These are phyloP conservation scores for Cnemophilus loriae DNA, from an alignment of 2,113 vertebrate genomes.

Conservation along the genomic window DNA sequence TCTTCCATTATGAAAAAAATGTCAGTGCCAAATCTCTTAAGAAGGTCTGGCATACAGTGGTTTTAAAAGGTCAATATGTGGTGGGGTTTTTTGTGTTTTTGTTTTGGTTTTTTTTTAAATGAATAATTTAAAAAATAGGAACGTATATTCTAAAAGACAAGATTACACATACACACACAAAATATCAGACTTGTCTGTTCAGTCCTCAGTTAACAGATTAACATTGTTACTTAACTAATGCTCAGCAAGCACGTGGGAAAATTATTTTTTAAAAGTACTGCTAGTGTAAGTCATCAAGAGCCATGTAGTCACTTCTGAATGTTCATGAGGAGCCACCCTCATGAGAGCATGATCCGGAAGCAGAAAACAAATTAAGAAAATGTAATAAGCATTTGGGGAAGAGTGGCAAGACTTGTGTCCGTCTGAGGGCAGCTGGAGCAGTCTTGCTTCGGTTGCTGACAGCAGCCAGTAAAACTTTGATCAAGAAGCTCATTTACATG, in stretches of 20 bases:
- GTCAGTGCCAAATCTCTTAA: constrained; percentile 64
- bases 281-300: not conserved
- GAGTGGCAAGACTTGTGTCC: not conserved
- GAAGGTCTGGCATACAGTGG: constrained; percentile 31
- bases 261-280: not conserved
- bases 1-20: constrained; percentile 61
- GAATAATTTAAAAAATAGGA: constrained; percentile 10
- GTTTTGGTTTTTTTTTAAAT: not conserved
- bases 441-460: not conserved
- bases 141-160: constrained; percentile 28
- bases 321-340: not conserved
- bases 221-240: not conserved
- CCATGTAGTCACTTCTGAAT: not conserved
- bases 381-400: fast-evolving
- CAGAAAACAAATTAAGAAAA: not conserved
- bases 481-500: not conserved
- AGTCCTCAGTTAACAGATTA: not conserved
- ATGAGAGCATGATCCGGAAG: not conserved
- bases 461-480: not conserved
- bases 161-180: not conserved
- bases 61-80: constrained; percentile 55
- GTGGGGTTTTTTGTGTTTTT: fast-evolving
- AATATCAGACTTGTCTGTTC: not conserved
- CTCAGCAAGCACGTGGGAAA: not conserved
- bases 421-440: fast-evolving